Base-by-base conservation (phyloP, 2,113 vertebrate genomes). In the Romanogobio albipinnatus region DNA sequence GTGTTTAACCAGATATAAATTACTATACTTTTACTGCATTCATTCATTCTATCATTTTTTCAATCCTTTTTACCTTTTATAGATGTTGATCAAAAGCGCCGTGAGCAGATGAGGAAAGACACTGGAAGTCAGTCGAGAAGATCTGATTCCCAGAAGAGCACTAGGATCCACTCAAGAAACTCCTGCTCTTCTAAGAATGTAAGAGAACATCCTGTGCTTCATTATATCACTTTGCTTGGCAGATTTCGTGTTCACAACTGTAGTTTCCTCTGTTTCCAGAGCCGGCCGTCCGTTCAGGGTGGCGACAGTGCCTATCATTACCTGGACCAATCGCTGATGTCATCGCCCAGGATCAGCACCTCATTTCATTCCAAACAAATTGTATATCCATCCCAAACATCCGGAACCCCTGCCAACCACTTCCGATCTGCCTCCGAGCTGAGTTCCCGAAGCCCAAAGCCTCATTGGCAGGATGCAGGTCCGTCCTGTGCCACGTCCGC, bases 41-140 rank as follows among this genome's bases (percentile, higher is more conserved):
- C n/a, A n/a, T n/a, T n/a, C n/a, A n/a, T n/a, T n/a, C n/a, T n/a
- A n/a, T n/a, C n/a, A n/a, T n/a, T n/a, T n/a, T n/a, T n/a, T n/a
- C n/a, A n/a, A n/a, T n/a, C n/a, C n/a, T n/a, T n/a, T n/a, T n/a
- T n/a, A n/a, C n/a, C n/a, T n/a, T n/a, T n/a, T n/a, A n/a, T n/a
- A n/a, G n/a, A n/a, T n/a, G 93, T 94, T 77, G 97, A 99, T 92
- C 96, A 96, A 79, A 93, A 95, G 88, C 95, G 93, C 87, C 93
- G 94, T 91, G 94, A 96, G 68, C 95, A 91, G 87, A 87, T 95
- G 59, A 96, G 87, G 90, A 96, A 94, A 89, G 94, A 93, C 70
- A 81, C 93, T 74, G 93, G 93, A 66, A 88, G 92, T 22, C 92
- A 89, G 36, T 86, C 94, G 19, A 87, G 91, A 61, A 95, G 91